phyloP scores from a whole-genome alignment of 2,888 invertebrate genomes.

The Byasa hedistus region DNA sequence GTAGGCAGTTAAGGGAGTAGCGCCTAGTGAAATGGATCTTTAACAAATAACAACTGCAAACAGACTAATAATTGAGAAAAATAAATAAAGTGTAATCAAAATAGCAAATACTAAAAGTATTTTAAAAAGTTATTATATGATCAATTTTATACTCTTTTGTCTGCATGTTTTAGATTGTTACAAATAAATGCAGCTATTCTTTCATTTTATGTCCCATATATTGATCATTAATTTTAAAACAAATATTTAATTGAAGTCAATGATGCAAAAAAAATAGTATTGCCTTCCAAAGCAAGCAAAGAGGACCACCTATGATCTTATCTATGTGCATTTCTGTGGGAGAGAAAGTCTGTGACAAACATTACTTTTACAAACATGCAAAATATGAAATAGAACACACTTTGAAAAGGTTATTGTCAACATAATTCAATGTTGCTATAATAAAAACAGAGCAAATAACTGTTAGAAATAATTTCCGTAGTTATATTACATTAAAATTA shows the following conservation, averaged over 20 bases:
- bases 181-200: too few species aligned
- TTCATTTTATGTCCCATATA: too few species aligned
- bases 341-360: not conserved
- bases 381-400: not conserved
- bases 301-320: not conserved
- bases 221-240: too few species aligned
- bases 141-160: too few species aligned
- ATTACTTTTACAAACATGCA: not conserved
- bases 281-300: not conserved
- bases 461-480: conserved; percentile 33
- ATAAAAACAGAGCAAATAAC: not conserved
- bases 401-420: not conserved
- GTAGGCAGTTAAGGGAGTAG: too few species aligned
- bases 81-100: not conserved
- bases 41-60: too few species aligned
- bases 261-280: not conserved
- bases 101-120: not conserved
- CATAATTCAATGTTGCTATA: not conserved
- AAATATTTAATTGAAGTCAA: too few species aligned
- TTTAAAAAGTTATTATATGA: not conserved
- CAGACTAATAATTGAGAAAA: too few species aligned
- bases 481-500: conserved; percentile 43
- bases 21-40: too few species aligned
- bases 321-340: not conserved
- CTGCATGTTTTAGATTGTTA: too few species aligned